phyloP scores from a whole-genome alignment of 2,797 vertebrate genomes.

The Odontamblyopus lacepedii region DNA sequence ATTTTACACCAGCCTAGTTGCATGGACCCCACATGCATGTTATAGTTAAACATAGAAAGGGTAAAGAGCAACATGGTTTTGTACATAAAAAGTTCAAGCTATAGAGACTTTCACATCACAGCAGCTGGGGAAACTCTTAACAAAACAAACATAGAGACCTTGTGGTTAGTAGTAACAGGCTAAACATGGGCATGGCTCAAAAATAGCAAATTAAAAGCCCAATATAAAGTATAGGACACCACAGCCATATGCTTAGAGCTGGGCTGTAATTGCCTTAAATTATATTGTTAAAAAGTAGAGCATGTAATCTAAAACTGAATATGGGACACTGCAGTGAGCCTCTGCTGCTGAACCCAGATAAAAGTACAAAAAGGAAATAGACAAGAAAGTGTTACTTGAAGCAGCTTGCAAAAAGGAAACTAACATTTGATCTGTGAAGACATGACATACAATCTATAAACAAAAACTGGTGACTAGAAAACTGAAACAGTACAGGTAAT shows the following conservation, averaged over 20 bases:
- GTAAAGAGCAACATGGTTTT: neutral
- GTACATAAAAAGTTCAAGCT: constrained; percentile 5
- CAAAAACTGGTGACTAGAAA: neutral
- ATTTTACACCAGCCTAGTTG: constrained; percentile 60
- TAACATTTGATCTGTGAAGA: neutral
- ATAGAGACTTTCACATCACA: constrained; percentile 4
- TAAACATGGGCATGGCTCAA: constrained; percentile 41
- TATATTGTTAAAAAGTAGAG: constrained; percentile 47
- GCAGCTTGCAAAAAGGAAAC: constrained; percentile 16
- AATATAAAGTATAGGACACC: constrained; percentile 52
- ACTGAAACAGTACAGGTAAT: neutral
- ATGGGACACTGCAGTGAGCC: constrained; percentile 20
- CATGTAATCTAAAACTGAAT: constrained; percentile 39
- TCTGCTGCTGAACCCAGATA: constrained; percentile 35
- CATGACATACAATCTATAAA: neutral
- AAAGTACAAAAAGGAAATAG: constrained; percentile 20
- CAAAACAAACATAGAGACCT: constrained; percentile 22
- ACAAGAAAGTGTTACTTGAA: constrained; percentile 9
- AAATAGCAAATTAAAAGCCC: constrained; percentile 48
- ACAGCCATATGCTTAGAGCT: constrained; percentile 43
- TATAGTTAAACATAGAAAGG: constrained; percentile 22
- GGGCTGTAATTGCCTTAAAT: constrained; percentile 49
- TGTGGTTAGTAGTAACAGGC: constrained; percentile 19
- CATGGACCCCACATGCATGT: constrained; percentile 35
- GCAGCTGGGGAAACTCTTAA: constrained; percentile 12